A percentile compares a stretch with the other conserved stretches of the same genome.
phyloP scores from a whole-genome alignment of 2,797 vertebrate genomes.

The Clarias fuscus region DNA sequence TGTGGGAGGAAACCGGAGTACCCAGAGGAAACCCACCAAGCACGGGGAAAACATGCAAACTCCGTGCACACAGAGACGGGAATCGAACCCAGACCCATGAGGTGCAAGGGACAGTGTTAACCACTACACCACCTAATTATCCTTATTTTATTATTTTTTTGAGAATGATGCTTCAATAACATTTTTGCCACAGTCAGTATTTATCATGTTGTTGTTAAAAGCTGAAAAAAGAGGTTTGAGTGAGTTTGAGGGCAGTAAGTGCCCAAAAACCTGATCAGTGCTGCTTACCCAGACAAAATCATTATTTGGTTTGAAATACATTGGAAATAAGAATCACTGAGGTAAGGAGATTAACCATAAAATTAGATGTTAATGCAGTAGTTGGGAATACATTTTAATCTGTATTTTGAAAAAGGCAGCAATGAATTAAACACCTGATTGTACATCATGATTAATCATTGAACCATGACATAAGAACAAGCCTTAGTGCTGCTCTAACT shows the following conservation, averaged over 20 bases:
- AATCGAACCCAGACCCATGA: no score
- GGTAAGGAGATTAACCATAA: not conserved
- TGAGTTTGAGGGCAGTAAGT: not conserved
- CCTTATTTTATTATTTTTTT: no score
- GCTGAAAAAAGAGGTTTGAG: not conserved
- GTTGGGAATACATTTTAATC: not conserved
- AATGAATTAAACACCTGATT: not conserved
- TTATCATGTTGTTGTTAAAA: not conserved
- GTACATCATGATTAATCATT: not conserved
- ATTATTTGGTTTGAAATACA: not conserved
- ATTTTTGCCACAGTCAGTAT: no score
- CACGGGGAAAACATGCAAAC: no score
- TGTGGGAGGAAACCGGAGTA: no score
- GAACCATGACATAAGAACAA: not conserved
- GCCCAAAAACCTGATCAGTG: not conserved
- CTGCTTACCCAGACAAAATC: not conserved
- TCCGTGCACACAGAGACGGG: no score
- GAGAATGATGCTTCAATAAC: no score
- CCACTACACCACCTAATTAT: no score
- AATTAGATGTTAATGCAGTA: not conserved
- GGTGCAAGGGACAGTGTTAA: no score
- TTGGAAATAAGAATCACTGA: not conserved
- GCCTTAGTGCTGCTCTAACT: not conserved
- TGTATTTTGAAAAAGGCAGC: not conserved
- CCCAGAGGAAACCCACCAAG: no score